phyloP scores from a whole-genome alignment of 2,113 vertebrate species.

The Poeciliopsis occidentalis region DNA sequence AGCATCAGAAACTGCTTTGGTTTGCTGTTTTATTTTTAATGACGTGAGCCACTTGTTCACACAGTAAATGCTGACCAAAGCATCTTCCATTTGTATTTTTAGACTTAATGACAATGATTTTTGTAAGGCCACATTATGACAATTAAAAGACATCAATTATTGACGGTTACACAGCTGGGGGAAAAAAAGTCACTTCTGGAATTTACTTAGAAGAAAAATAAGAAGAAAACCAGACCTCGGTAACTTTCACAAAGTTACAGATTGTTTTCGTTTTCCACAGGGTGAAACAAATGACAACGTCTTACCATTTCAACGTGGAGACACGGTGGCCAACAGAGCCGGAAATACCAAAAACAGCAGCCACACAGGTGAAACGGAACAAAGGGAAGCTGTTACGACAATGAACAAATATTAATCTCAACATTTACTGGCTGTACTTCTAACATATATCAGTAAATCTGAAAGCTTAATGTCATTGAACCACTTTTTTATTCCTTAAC shows the following conservation, averaged over 20 bases:
- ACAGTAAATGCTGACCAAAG: conserved; percentile 11
- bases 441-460: neutral
- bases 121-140: conserved; percentile 45
- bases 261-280: neutral
- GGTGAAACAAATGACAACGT: conserved; percentile 16
- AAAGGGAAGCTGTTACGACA: conserved; percentile 8
- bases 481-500: neutral
- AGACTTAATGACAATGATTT: conserved; percentile 6
- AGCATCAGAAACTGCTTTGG: conserved; percentile 48
- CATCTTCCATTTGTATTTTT: conserved; percentile 19
- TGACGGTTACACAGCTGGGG: conserved; percentile 6
- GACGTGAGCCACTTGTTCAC: neutral
- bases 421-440: conserved; percentile 1
- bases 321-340: conserved; percentile 13
- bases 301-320: conserved; percentile 15
- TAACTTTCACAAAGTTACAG: conserved; percentile 13
- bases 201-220: neutral
- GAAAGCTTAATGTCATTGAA: neutral
- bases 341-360: conserved; percentile 37
- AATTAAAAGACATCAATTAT: conserved; percentile 16
- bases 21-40: conserved; percentile 29
- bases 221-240: neutral
- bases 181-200: neutral
- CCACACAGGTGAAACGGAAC: neutral
- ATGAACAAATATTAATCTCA: neutral